Percentiles rank a stretch among this genome's conserved stretches.
These are phyloP conservation scores for Hedychridium roseum DNA, from an alignment of 2,888 invertebrate species.

Conservation along the genomic window DNA sequence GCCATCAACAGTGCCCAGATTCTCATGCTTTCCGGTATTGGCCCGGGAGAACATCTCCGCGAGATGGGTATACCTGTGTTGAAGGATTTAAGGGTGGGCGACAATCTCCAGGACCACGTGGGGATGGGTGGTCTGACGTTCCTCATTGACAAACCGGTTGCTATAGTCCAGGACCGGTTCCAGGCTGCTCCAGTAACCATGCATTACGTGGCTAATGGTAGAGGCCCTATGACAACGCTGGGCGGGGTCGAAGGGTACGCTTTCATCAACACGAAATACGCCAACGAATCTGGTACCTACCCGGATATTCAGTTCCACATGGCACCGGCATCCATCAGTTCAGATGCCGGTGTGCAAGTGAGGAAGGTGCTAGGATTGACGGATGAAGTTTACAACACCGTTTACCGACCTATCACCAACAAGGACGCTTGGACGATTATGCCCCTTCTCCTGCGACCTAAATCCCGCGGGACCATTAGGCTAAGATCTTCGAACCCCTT, in stretches of 20 bases:
- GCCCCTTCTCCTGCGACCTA: constrained; percentile 82
- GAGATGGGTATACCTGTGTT: constrained; percentile 77
- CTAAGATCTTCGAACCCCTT: constrained; percentile 84
- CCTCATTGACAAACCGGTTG: constrained; percentile 82
- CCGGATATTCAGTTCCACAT: constrained; percentile 93
- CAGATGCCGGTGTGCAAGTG: constrained; percentile 79
- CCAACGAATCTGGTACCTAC: constrained; percentile 79
- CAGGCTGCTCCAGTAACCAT: constrained; percentile 81
- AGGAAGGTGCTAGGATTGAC: constrained; percentile 81
- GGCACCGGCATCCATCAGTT: constrained; percentile 88
- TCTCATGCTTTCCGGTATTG: constrained; percentile 89
- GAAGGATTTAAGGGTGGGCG: constrained; percentile 78
- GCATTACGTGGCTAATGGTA: constrained; percentile 79
- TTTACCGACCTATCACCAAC: constrained; percentile 82
- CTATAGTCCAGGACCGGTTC: constrained; percentile 81
- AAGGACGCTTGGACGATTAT: constrained; percentile 85
- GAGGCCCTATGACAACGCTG: constrained; percentile 86
- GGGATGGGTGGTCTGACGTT: constrained; percentile 86
- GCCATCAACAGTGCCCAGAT: constrained; percentile 92
- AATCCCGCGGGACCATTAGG: constrained; percentile 79
- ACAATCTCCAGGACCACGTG: constrained; percentile 88
- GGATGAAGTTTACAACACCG: constrained; percentile 80
- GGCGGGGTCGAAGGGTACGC: constrained; percentile 90
- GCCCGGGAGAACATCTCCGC: constrained; percentile 75
- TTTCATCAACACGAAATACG: constrained; percentile 85